Percentiles rank a stretch among this genome's conserved stretches.
These are phyloP conservation scores for Parochlus steinenii DNA, from an alignment of 2,888 invertebrate genomes.

Conservation along the genomic window DNA sequence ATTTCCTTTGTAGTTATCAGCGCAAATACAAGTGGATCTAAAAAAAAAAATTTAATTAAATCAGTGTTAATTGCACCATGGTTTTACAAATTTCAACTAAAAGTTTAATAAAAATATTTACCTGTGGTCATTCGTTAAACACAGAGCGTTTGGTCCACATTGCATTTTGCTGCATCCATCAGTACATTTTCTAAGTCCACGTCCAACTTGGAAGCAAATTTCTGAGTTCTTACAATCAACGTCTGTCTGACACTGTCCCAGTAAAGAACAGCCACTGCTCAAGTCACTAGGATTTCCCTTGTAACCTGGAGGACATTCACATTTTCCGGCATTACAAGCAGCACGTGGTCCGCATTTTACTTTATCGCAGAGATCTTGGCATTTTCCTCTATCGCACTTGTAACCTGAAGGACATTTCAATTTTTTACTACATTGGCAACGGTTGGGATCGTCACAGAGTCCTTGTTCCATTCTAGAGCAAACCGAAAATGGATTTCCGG, in stretches of 20 bases:
- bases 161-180: slow-evolving; percentile 76
- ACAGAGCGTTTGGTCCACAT: slow-evolving; percentile 80
- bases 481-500: slow-evolving; percentile 74
- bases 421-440: slow-evolving; percentile 52
- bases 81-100: no score
- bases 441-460: slow-evolving; percentile 49
- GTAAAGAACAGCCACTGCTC: slow-evolving; percentile 49
- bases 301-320: slow-evolving; percentile 63
- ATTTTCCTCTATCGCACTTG: slow-evolving; percentile 53
- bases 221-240: slow-evolving; percentile 66
- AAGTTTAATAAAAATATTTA: no score
- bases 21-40: slow-evolving; percentile 74
- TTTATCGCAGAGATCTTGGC: slow-evolving; percentile 59
- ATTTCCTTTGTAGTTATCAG: slow-evolving; percentile 65
- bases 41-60: no score
- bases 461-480: slow-evolving; percentile 55
- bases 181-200: slow-evolving; percentile 63
- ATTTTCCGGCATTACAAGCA: slow-evolving; percentile 54
- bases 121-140: slow-evolving; percentile 68
- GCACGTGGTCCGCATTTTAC: slow-evolving; percentile 68
- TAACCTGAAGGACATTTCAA: slow-evolving; percentile 62
- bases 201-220: slow-evolving; percentile 74
- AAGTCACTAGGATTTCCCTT: slow-evolving; percentile 57
- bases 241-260: slow-evolving; percentile 65
- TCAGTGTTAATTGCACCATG: no score